Evolutionary conservation across 2,888 invertebrate genomes (phyloP), one percentile per base, ranked within the genome.

Genomic region (Acleris laterana): DNA sequence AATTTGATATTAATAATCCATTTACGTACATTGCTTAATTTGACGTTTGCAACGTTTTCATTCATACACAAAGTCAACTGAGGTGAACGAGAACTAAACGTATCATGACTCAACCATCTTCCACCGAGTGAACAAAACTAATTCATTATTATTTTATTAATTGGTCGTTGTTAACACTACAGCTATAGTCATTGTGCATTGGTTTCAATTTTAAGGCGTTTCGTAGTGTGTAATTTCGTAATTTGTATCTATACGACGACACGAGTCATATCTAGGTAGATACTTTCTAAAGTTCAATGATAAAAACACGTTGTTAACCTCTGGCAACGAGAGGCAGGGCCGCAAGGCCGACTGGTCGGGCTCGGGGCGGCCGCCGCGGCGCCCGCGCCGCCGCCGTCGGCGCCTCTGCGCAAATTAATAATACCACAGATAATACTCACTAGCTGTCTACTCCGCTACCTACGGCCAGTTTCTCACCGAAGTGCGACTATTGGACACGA

Each of bases 271-370:
- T 87, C 57, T 57, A 57, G 22, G 22, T 57, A 73, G 81, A 85
- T 90, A 90, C 92, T 92, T 92, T 93, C 92, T 92, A 92, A 91
- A 91, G 85, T 87, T 88, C 87, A 88, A 89, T 88, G 80, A 87
- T 87, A 87, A 89, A 90, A 89, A 57, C 83, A 85, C 84, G 89
- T 88, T 85, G 88, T 90, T 90, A 88, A 91, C 91, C 90, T 92
- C 90, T 90, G 85, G 83, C 82, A 84, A 90, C 88, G 90, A 91
- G 87, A 84, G 87, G 85, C 81, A 81, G 85, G 82, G 74, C 83
- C 83, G 88, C 88, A 92, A 87, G 87, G 85, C 90, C 88, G 88
- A 84, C 88, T 81, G 82, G 85, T 86, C 78, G 76, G 38, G 13
- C 38, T 86, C 78, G 76, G 38, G 38, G 13, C 38, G 38, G 77